Percentiles rank a stretch among this genome's conserved stretches.
phyloP scores from a whole-genome alignment of 2,888 invertebrate species.

The Ferdinandea cuprea region DNA sequence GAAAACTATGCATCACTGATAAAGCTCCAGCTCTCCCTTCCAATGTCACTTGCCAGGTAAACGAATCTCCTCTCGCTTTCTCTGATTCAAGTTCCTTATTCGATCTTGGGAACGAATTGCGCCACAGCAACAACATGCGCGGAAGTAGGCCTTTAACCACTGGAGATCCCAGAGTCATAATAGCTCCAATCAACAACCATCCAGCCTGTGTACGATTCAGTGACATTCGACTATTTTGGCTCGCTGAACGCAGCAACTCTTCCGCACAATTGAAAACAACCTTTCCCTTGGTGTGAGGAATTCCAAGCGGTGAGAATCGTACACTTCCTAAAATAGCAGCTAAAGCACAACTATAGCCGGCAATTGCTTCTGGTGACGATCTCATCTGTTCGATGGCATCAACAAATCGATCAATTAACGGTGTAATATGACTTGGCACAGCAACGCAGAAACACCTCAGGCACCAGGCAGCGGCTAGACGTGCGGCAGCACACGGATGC shows the following conservation, averaged over 20 bases:
- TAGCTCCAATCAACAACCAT: conserved; percentile 98
- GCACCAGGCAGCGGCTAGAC: conserved; percentile 97
- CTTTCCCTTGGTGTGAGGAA: conserved; percentile 98
- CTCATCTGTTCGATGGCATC: conserved; percentile 94
- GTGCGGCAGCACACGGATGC: conserved; percentile 96
- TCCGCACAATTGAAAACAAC: conserved; percentile 98
- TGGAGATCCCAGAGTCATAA: conserved; percentile 96
- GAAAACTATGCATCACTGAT: conserved; percentile 96
- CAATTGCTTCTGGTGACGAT: conserved; percentile 93
- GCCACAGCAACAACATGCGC: conserved; percentile 96
- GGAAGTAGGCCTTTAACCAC: conserved; percentile 96
- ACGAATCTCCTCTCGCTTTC: conserved; percentile 97
- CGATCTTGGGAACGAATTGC: conserved; percentile 98
- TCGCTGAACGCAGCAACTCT: conserved; percentile 96
- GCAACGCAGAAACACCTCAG: conserved; percentile 94
- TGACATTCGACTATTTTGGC: conserved; percentile 97
- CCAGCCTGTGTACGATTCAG: conserved; percentile 98
- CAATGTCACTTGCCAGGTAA: conserved; percentile 99
- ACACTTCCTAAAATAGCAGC: conserved; percentile 97
- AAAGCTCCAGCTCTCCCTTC: conserved; percentile 98
- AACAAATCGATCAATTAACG: conserved; percentile 94
- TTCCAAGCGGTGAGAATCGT: conserved; percentile 94
- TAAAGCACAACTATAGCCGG: conserved; percentile 96
- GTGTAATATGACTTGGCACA: conserved; percentile 96
- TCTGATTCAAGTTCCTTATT: conserved; percentile 98